Percentiles rank a stretch among this genome's conserved stretches.
phyloP scores from a whole-genome alignment of 2,113 vertebrate species.

The Calidris pygmaea region DNA sequence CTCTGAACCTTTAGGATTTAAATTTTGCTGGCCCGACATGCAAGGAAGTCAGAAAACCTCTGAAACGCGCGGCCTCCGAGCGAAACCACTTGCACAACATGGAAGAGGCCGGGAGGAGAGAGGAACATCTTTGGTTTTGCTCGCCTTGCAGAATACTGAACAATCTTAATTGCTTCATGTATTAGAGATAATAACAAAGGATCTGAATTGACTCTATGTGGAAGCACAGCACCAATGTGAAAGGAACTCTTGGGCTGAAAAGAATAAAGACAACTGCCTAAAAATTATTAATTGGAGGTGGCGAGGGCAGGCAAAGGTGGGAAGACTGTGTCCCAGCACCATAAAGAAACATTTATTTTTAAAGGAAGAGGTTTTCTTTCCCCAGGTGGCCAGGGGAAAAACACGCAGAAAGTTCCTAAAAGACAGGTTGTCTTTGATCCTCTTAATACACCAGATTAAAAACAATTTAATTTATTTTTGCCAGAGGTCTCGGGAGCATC shows the following conservation, averaged over 20 bases:
- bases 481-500: constrained; percentile 26
- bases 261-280: not conserved
- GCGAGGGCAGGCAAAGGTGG: not conserved
- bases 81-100: not conserved
- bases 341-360: not conserved
- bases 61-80: rapidly evolving
- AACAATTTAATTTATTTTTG: constrained; percentile 4
- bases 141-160: not conserved
- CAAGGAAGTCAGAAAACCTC: constrained; percentile 8
- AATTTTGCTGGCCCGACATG: not conserved
- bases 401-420: not conserved
- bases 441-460: constrained; percentile 12
- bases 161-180: not conserved
- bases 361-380: not conserved
- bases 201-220: not conserved
- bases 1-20: not conserved
- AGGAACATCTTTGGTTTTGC: not conserved
- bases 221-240: not conserved
- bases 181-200: not conserved
- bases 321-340: not conserved
- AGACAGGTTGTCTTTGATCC: not conserved
- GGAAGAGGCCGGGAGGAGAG: not conserved
- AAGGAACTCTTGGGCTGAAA: not conserved
- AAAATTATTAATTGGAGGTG: not conserved
- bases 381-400: not conserved